Base-by-base conservation (phyloP, 2,113 vertebrate genomes). In the Rhipidura dahli region DNA sequence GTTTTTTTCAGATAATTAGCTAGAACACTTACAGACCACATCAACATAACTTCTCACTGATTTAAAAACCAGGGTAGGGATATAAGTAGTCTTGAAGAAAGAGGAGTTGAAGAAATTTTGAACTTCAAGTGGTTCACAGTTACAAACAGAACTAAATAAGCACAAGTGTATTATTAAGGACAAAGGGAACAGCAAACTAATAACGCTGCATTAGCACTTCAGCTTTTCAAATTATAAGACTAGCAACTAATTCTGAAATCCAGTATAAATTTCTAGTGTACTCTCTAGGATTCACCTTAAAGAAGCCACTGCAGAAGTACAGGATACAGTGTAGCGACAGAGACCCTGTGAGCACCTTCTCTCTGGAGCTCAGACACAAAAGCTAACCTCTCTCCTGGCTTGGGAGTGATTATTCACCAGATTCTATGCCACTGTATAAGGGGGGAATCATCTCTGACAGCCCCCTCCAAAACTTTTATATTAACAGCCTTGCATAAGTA, bases 211-310 rank as follows among this genome's bases (percentile, higher is more conserved):
- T 71, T 50, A 69, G 11, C 23, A 57, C 11, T 66, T 80, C 45
- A 50, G 50, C 19, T 69, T 89, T 90, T 81, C 18, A 88, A 88
- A 73, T 86, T 80, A 19, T 35, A 57, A 76, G 40, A n/a, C 13
- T 40, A 65, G n/a, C 8, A 85, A 57, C 31, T 39, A 64, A 80
- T 72, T 82, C 37, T 82, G 44, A 94, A 94, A 77, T 65, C 64
- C 42, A 61, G 0, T 54, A 28, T 57, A 57, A 77, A 83, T 60
- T 92, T 83, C 28, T 45, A 10, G 13, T 26, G 15, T 76, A 30
- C 23, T 69, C 57, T 60, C 49, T 92, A 56, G 8, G 45, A 11
- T 68, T 85, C 28, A 42, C 11, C 42, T 73, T 39, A 42, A 10
- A 81, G 63, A 83, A 88, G 35, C 66, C 59, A 60, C 63, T 70